phyloP scores from a whole-genome alignment of 2,113 vertebrate genomes.

The Melanerpes aurifrons region DNA sequence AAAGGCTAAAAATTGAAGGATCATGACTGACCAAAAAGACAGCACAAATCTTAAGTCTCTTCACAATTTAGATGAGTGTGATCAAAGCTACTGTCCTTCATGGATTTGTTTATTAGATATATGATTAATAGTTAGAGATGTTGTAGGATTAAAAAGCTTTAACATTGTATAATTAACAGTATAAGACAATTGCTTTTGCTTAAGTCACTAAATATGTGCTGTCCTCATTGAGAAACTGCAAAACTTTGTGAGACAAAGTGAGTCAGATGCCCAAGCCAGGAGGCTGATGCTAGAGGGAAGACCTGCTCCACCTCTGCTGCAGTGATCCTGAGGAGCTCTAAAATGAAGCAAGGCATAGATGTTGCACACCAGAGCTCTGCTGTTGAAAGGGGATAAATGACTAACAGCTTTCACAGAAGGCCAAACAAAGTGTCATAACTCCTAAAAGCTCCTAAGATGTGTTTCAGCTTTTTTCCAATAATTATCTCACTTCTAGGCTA shows the following conservation, averaged over 20 bases:
- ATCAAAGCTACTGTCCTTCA: not conserved
- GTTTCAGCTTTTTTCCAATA: constrained; percentile 6
- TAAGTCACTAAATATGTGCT: not conserved
- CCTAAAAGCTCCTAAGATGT: constrained; percentile 41
- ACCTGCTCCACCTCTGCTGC: not conserved
- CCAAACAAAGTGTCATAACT: constrained; percentile 52
- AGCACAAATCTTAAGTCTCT: not conserved
- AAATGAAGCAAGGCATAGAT: constrained; percentile 14
- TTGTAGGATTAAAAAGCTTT: not conserved
- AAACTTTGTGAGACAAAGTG: not conserved
- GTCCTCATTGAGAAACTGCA: not conserved
- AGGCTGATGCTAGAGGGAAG: not conserved
- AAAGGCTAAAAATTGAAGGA: not conserved
- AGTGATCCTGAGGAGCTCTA: not conserved
- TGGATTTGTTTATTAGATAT: not conserved
- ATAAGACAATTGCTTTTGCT: not conserved
- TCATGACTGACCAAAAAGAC: not conserved
- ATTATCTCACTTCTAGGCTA: constrained; percentile 57
- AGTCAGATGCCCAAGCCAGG: not conserved
- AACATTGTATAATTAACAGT: not conserved
- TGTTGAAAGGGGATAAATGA: constrained; percentile 29
- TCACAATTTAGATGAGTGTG: not conserved
- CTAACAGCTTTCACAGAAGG: constrained; percentile 24
- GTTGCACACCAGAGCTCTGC: not conserved
- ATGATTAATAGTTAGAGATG: not conserved